Evolutionary conservation across 2,888 invertebrate species (phyloP), one percentile per base, ranked within the genome.

Genomic region (Dryobota labecula): DNA sequence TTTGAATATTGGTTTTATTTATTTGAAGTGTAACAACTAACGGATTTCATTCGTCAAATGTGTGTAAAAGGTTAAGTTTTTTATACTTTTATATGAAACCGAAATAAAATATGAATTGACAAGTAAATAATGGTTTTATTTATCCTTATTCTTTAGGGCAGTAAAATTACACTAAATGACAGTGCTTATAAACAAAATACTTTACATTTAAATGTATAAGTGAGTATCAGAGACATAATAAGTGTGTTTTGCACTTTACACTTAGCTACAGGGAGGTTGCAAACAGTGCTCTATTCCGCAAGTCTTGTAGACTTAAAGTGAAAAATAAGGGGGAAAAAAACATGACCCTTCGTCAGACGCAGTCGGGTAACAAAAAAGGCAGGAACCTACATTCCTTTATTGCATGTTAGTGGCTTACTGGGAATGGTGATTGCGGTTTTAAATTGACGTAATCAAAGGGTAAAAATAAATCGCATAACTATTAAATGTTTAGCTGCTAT

Each of bases 41-140:
- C n/a, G 66, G 33, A 58, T 70, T 69, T 70, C 33, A 70, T 75
- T 75, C 41, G 54, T 68, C 43, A 64, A 43, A 65, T 69, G 20
- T 69, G 62, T 15, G 43, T 53, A 47, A 49, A 30, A 27, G 18
- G 15, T 53, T 27, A 67, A 56, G 33, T 20, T 69, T 84, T 82
- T 84, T 86, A 68, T 86, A 86, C 69, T 83, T 82, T 84, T 84
- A 57, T 85, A 86, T 24, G 74, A 71, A 72, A 70, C 38, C 24
- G 36, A 83, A 85, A 83, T 80, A 80, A 86, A 86, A 83, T 67
- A 65, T 71, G 56, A 73, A 64, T 66, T 72, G 62, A 61, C 57
- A 66, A 61, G 63, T 76, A 70, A 47, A 76, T 69, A 64, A 62
- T 47, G 0, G 58, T 84, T 86, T 86, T 71, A 84, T 86, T 82